Conservation (phyloP, 2,888 invertebrate genomes). For the Parnassius mnemosyne region DNA sequence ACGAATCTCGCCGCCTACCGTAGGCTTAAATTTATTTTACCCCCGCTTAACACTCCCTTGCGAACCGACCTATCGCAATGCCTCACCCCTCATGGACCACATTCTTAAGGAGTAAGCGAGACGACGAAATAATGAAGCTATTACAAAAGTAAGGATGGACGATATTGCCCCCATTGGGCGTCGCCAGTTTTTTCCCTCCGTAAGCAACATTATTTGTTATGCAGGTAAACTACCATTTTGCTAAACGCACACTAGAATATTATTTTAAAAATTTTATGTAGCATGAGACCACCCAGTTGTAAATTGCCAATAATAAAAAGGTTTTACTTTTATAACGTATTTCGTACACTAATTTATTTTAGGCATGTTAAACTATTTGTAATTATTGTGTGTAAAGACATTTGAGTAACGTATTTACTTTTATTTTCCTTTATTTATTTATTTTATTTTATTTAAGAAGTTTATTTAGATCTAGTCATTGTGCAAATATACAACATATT, state of each 20-base stretch:
- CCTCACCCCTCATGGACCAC: constrained; percentile 37
- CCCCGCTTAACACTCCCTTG: constrained; percentile 44
- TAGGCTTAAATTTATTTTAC: constrained; percentile 67
- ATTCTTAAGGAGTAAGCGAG: constrained; percentile 51
- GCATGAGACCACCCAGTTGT: neutral
- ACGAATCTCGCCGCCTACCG: constrained; percentile 36
- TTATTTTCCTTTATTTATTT: too few species aligned
- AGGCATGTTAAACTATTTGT: neutral
- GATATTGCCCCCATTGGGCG: constrained; percentile 38
- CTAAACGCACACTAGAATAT: neutral
- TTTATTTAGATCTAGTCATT: constrained; percentile 5
- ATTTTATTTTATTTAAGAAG: neutral
- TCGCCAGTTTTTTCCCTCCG: constrained; percentile 17
- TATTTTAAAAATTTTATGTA: neutral
- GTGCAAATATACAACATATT: constrained; percentile 3
- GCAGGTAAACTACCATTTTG: constrained; percentile 23
- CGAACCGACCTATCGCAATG: constrained; percentile 49
- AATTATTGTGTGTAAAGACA: neutral
- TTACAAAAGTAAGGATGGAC: constrained; percentile 32
- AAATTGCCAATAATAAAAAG: neutral
- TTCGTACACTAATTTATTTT: neutral
- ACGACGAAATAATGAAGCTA: constrained; percentile 46
- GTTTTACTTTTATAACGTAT: neutral
- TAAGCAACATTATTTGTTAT: neutral
- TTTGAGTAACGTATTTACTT: too few species aligned